These are phyloP conservation scores for Heliconius ismenius DNA, from an alignment of 2,888 invertebrate genomes.

Conservation along the genomic window DNA sequence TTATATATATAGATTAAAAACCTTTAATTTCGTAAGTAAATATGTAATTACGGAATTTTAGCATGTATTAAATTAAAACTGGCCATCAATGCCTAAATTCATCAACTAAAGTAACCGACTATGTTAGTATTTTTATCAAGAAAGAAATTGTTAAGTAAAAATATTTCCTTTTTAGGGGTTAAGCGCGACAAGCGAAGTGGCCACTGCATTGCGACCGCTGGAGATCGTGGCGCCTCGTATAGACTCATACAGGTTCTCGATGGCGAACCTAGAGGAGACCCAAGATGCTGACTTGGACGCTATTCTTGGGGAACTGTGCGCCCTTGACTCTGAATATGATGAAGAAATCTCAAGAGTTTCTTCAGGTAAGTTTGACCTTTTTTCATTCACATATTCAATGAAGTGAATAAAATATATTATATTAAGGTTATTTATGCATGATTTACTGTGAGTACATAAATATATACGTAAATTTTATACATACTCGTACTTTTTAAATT, in stretches of 20 bases:
- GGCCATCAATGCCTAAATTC: background rate
- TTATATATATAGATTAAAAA: too few species aligned
- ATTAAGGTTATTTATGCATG: background rate
- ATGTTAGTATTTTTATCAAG: background rate
- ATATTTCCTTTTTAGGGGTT: slow-evolving; percentile 83
- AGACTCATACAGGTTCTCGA: slow-evolving; percentile 95
- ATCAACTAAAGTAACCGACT: background rate
- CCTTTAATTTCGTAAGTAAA: too few species aligned
- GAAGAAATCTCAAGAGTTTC: slow-evolving; percentile 79
- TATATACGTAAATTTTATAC: too few species aligned
- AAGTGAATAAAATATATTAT: background rate
- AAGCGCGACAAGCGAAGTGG: slow-evolving; percentile 77
- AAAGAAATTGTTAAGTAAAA: background rate
- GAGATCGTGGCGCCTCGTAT: slow-evolving; percentile 91
- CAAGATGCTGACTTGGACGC: slow-evolving; percentile 98
- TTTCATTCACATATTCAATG: background rate
- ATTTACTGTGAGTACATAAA: too few species aligned
- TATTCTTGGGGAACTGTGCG: slow-evolving; percentile 96
- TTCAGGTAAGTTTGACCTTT: slow-evolving; percentile 56
- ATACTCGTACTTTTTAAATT: too few species aligned
- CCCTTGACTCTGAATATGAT: slow-evolving; percentile 88
- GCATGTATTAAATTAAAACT: background rate
- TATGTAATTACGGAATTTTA: background rate
- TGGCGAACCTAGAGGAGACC: slow-evolving; percentile 97
- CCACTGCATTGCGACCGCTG: slow-evolving; percentile 83